Evolutionary conservation across 2,888 invertebrate species (phyloP).

Genomic region (Oxyteleia sp.): DNA sequence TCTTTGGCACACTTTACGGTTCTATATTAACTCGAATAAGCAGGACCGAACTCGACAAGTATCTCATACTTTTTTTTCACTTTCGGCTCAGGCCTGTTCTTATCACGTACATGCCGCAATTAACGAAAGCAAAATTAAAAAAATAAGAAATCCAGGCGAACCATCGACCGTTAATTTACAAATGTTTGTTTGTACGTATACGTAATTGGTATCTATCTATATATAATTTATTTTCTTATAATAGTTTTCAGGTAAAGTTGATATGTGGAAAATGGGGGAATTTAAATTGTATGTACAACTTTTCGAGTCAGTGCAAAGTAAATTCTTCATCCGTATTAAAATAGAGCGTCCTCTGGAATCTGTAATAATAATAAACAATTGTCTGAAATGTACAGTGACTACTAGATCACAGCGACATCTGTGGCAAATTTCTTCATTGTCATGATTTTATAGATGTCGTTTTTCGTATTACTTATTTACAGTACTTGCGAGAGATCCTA

Average conservation of each 20-base stretch:
- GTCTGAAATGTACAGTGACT: conserved; percentile 1
- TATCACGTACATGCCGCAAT: background rate
- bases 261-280: conserved; percentile 46
- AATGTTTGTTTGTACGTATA: conserved; percentile 23
- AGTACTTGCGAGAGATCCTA: conserved; percentile 1
- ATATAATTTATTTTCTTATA: conserved; percentile 10
- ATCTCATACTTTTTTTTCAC: no score
- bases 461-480: conserved; percentile 15
- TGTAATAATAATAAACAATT: conserved; percentile 13
- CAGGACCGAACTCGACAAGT: no score
- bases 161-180: background rate
- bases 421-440: background rate
- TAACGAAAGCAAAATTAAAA: background rate
- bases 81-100: no score
- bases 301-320: conserved; percentile 16
- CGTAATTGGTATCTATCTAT: conserved; percentile 29
- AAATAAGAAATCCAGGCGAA: background rate
- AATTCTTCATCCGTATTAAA: conserved; percentile 28
- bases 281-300: conserved; percentile 39
- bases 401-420: conserved; percentile 46
- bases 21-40: no score
- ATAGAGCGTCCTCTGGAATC: conserved; percentile 27
- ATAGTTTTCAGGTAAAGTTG: conserved; percentile 45
- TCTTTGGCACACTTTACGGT: no score
- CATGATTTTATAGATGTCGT: conserved; percentile 48